Conservation (phyloP, 1,140 invertebrate species). For the Monomorium pharaonis region DNA sequence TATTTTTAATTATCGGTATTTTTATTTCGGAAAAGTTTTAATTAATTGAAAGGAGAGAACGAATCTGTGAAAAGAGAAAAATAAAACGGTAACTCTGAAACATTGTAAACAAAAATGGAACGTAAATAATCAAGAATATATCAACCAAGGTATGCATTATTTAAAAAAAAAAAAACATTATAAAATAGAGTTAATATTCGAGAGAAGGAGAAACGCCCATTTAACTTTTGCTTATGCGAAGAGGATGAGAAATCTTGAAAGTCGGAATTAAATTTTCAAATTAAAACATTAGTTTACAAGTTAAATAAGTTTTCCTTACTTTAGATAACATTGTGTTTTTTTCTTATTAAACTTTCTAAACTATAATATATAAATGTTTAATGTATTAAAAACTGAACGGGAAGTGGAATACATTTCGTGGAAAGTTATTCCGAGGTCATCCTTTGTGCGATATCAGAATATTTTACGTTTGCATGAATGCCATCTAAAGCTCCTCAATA, state of each 20-base stretch:
- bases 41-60: no score
- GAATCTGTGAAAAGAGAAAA: background rate
- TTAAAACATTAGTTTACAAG: conserved; percentile 4
- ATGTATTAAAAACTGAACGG: conserved; percentile 3
- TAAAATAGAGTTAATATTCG: background rate
- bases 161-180: background rate
- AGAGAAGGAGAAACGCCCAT: background rate
- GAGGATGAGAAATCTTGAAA: background rate
- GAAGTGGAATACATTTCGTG: background rate
- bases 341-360: conserved; percentile 8
- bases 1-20: background rate
- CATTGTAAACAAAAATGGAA: background rate
- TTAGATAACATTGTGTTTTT: background rate
- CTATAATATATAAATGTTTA: background rate
- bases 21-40: background rate
- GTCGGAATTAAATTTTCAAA: conserved; percentile 8
- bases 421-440: background rate
- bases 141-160: background rate
- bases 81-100: background rate
- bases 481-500: background rate
- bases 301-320: conserved; percentile 4
- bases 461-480: conserved; percentile 1
- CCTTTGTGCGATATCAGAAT: background rate
- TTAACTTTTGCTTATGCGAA: background rate
- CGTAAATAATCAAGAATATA: background rate